Evolutionary conservation across 2,888 invertebrate genomes (phyloP), one percentile per base, ranked within the genome.

Genomic region (Athetis lepigone): DNA sequence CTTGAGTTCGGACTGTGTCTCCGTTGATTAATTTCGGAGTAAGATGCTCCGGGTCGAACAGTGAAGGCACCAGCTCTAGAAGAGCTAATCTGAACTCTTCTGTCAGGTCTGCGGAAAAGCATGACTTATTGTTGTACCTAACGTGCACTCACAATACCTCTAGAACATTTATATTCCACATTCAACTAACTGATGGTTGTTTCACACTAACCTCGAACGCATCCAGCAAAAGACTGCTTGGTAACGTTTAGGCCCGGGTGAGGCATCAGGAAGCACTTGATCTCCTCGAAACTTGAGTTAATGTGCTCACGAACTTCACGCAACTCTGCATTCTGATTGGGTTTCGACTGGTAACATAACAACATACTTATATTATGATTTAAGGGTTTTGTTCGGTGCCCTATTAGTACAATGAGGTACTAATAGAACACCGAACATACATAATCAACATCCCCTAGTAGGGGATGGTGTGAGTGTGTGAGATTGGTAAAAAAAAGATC

Each of bases 211-310:
- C 97, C 97, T 73, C 96, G 94, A 18, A 99, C 95, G 87, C 97
- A 96, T 16, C 99, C 99, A 88, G 98, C 98, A 90, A 99, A 99
- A 56, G 96, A 96, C 1, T 98, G 98, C 95, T 98, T 98, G 25
- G 98, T 98, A 54, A 99, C 98, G 37, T 96, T 97, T 21, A 99
- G 96, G 5, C 99, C 99, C 0, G 99, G 99, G 95, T 99, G 99
- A n/a, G 99, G 99, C 98, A 99, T 97, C 63, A 99, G 95, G 92
- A 98, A 99, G 90, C 99, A 99, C 36, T 97, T 97, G 75, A 99
- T 98, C 86, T 98, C 97, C 55, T 97, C 96, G 92, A 99, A 99
- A 92, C 99, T 99, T 3, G 98, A 97, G 65, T 97, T 96, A 76
- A 99, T 98, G 91, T 99, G 99, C 82, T 96, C 96, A 37, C 99